Evolutionary conservation across 92 coral and sea anemone genomes (phyloP).

Genomic region (Bergia puertoricense): DNA sequence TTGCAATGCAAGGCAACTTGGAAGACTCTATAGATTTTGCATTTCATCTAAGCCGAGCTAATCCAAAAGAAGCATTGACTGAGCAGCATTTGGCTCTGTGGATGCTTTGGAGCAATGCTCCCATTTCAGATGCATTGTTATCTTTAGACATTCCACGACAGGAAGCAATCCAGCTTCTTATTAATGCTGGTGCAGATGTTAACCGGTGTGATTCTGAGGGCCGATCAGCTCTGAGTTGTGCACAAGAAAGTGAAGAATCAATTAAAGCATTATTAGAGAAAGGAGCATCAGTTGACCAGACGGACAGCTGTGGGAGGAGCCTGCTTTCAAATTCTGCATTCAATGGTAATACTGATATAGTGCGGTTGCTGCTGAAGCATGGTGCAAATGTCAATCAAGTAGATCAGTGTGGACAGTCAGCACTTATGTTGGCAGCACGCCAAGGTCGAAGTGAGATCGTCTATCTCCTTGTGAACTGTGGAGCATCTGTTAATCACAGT

Average conservation of each 20-base stretch:
- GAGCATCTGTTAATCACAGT: conserved; percentile 82
- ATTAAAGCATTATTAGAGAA: conserved; percentile 65
- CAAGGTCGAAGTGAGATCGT: conserved; percentile 94
- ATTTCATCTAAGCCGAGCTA: conserved; percentile 90
- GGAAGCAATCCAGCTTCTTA: conserved; percentile 73
- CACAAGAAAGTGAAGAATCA: conserved; percentile 77
- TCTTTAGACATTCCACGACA: conserved; percentile 70
- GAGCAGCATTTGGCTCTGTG: conserved; percentile 88
- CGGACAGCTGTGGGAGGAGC: conserved; percentile 87
- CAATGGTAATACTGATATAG: conserved; percentile 84
- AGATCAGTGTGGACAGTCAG: conserved; percentile 90
- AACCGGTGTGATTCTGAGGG: conserved; percentile 54
- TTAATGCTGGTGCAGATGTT: conserved; percentile 78
- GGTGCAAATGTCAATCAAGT: conserved; percentile 96
- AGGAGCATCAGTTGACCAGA: conserved; percentile 78
- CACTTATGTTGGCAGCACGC: conserved; percentile 88
- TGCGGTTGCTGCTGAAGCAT: conserved; percentile 83
- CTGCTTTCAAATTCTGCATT: conserved; percentile 90
- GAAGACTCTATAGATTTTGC: conserved; percentile 84
- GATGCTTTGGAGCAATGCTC: conserved; percentile 95
- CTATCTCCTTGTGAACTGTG: conserved; percentile 95
- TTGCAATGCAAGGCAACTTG: conserved; percentile 73
- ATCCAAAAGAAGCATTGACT: conserved; percentile 69
- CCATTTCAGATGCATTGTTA: conserved; percentile 67
- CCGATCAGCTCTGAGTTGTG: conserved; percentile 53